Evolutionary conservation across 2,888 invertebrate species (phyloP), one percentile per base, ranked within the genome.

Genomic region (Diaphora mendica): DNA sequence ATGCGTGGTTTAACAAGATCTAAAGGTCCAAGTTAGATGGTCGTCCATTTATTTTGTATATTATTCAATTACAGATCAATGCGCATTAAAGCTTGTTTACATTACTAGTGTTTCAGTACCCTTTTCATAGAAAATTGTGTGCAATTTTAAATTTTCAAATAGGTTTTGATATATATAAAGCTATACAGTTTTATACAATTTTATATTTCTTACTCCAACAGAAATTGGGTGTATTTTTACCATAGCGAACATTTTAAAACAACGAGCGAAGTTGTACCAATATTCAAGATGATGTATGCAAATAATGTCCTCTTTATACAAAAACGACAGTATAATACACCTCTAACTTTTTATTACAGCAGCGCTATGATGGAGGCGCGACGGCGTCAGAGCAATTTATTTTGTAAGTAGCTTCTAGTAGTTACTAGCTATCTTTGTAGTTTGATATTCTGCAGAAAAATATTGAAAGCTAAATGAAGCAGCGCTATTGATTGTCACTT

Each of bases 271-370:
- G 72, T 68, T 72, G 48, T 64, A 51, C 68, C 68, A 74, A 77
- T 30, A 68, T 68, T 72, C 69, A 68, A 72, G 68, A 66, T 68
- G 23, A 74, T 64, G 74, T 75, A 77, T 74, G 77, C 68, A 79
- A 75, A 79, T 75, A 74, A 82, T 79, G 73, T 71, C 68, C 70
- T 79, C 72, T 75, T 76, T 66, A 65, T 39, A 71, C 73, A 69
- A 68, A 72, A 77, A 72, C 69, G 62, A 72, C 67, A 71, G 55
- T 70, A 68, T 77, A 68, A 77, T 72, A 76, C 68, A 59, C 71
- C 62, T 55, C 62, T 59, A 64, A 73, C 74, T 77, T 79, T 82
- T 79, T 77, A 73, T 81, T 59, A 65, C 65, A 73, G 70, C 65
- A 73, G 70, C 72, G 64, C 66, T 67, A 68, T 64, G 64, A 74